Evolutionary conservation across 2,888 invertebrate genomes (phyloP), one percentile per base, ranked within the genome.

Genomic region (Spodoptera picta): DNA sequence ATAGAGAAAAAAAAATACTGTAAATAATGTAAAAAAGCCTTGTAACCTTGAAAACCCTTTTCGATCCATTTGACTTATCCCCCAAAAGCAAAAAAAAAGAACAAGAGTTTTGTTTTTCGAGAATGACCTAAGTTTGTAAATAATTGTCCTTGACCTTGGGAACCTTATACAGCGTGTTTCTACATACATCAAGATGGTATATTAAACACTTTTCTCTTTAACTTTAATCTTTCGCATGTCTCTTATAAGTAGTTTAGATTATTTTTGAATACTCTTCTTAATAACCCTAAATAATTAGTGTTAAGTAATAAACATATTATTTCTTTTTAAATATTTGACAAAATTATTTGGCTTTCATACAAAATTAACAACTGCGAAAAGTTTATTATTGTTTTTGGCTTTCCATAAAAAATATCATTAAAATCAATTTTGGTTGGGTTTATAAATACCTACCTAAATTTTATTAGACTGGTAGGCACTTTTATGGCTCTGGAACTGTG

Each of bases 201-300:
- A 19, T 36, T 59, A 57, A 47, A 42, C n/a, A 41, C 14, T 45
- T 27, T 53, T 63, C 60, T 62, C 44, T 60, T 57, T 70, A 50
- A 57, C 44, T 42, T 65, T 74, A 69, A 77, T 71, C 52, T 61
- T 62, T 42, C 48, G 77, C 77, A 75, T 77, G 77, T 47, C 53
- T 60, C 57, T 66, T 75, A 54, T 42, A 36, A 36, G 36, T 65
- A 67, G 62, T 19, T 49, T 73, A 70, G 63, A 50, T 36, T 49
- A 57, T 47, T 62, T 62, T 60, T 64, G 43, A 48, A 10, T 56
- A 61, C 63, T 51, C 53, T 63, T 46, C 12, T 46, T 53, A 69
- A 49, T 75, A 75, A 77, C 69, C 69, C 58, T 44, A 6, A 55
- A 53, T 58, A 59, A 58, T 63, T 19, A 50, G 9, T 47, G 10